phyloP scores from a whole-genome alignment of 2,797 vertebrate species.

The Percopsis omiscomaycus region DNA sequence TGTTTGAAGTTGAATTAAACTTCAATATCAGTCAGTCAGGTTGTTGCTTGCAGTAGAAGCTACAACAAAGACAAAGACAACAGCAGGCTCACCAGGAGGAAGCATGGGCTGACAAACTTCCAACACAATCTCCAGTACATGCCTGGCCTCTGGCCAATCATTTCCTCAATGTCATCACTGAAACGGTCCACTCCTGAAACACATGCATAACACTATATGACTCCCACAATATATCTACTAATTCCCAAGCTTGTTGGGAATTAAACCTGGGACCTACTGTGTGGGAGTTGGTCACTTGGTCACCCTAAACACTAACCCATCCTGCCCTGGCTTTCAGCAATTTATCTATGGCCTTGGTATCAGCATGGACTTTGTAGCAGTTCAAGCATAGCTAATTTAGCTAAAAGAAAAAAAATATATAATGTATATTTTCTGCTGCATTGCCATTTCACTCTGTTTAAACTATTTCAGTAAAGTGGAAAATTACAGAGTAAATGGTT shows the following conservation, averaged over 20 bases:
- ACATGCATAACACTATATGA: conserved; percentile 16
- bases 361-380: too few species aligned
- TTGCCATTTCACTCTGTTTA: background rate
- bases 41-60: background rate
- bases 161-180: conserved; percentile 89
- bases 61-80: background rate
- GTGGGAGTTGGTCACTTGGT: too few species aligned
- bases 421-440: too few species aligned
- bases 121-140: conserved; percentile 90
- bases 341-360: too few species aligned
- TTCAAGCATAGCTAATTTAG: background rate
- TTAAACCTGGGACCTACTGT: too few species aligned
- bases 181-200: conserved; percentile 86
- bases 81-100: conserved; percentile 81
- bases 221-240: background rate
- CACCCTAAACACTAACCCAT: too few species aligned
- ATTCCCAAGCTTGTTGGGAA: too few species aligned
- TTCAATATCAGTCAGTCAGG: too few species aligned
- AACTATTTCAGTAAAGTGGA: too few species aligned
- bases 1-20: too few species aligned
- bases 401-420: background rate
- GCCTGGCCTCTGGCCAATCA: conserved; percentile 87
- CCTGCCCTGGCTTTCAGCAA: too few species aligned
- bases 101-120: conserved; percentile 93
- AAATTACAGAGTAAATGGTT: too few species aligned